Evolutionary conservation across 2,888 invertebrate species (phyloP), one percentile per base, ranked within the genome.

Genomic region (Eilema griseolum): DNA sequence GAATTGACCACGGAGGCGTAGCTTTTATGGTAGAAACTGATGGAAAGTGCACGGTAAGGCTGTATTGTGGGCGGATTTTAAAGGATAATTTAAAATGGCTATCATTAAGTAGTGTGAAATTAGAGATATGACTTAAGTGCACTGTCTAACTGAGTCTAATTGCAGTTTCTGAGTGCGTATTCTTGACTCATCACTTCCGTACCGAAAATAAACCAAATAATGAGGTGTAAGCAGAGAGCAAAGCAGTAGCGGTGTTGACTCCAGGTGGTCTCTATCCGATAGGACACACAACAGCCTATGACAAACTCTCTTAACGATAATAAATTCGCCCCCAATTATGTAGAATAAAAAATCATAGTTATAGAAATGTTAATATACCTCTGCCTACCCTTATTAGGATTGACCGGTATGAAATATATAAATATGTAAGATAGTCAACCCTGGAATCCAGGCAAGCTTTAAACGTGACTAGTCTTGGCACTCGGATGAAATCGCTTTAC

Each of bases 11-110:
- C 46, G 59, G 31, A 64, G 59, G 59, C 33, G 31, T 60, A 41
- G 52, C 46, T 59, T 69, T 69, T 65, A 69, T 69, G 69, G 56
- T 65, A 65, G 69, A 61, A 65, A 65, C 65, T 24, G 31, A 65
- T 69, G 65, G 61, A 61, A 69, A 69, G 41, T 46, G 65, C 37
- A 64, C 5, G 26, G 62, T 41, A 46, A 41, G 33, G 41, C 33
- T 16, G 20, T 31, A 26, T 37, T 37, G 28, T 69, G 64, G 69
- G 65, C 14, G 37, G 62, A 63, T 67, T 67, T 67, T 46, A 67
- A 41, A 46, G 56, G 68, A 57, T 68, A 62, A 68, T 68, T 69
- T 69, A 60, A 24, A 65, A 69, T 52, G 52, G 64, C n/a, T 62
- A 59, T 59, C 26, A 16, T 52, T 52, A 33, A 24, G 33, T 33